Evolutionary conservation across 2,113 vertebrate genomes (phyloP).

Genomic region (Lepus europaeus): DNA sequence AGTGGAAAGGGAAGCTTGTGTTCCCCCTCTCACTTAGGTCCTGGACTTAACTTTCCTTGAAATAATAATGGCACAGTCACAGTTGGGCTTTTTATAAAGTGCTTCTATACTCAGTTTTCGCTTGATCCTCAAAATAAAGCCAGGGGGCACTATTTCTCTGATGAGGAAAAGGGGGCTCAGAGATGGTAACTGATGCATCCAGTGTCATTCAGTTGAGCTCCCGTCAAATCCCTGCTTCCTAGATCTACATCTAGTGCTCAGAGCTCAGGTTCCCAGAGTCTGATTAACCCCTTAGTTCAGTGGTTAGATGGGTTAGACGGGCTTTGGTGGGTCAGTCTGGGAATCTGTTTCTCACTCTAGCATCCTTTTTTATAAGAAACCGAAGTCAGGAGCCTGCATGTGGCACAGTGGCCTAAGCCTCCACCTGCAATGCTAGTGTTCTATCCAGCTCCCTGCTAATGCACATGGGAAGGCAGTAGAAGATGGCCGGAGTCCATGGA

Average conservation of each 20-base stretch:
- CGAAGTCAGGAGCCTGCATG: background rate
- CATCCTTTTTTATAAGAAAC: slow-evolving; percentile 12
- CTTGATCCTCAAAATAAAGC: background rate
- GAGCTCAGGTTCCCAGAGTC: background rate
- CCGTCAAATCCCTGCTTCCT: background rate
- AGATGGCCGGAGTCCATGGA: too few relatives aligned
- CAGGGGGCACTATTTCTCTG: background rate
- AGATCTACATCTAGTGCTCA: background rate
- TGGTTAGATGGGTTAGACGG: background rate
- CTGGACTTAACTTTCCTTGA: background rate
- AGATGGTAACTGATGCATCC: background rate
- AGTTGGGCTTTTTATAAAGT: background rate
- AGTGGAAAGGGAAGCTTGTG: background rate
- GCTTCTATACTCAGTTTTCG: background rate
- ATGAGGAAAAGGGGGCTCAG: background rate
- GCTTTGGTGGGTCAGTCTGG: background rate
- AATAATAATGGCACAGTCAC: background rate
- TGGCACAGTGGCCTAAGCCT: too few relatives aligned
- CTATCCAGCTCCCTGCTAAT: too few relatives aligned
- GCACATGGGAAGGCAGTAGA: too few relatives aligned
- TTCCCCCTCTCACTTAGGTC: background rate
- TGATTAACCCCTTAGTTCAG: background rate
- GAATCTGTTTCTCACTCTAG: background rate
- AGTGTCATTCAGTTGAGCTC: background rate
- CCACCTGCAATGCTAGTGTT: too few relatives aligned